Conservation (phyloP, 2,797 vertebrate species). For the Cyprinella venusta region DNA sequence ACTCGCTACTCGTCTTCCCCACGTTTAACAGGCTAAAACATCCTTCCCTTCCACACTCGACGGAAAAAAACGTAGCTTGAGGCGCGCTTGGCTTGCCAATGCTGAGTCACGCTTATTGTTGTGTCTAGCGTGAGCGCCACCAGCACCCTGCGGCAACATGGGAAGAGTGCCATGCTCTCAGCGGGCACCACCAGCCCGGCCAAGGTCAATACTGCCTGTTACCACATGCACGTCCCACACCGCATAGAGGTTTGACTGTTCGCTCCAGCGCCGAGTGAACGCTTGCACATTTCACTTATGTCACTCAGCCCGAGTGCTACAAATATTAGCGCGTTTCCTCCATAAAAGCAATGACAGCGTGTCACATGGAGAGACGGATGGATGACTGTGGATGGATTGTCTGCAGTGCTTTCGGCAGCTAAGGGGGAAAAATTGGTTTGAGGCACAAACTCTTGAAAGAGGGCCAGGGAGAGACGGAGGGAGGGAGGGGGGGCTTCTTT, state of each 20-base stretch:
- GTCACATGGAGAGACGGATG: conserved; percentile 43
- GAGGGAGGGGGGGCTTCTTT: conserved; percentile 4
- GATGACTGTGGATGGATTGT: conserved; percentile 40
- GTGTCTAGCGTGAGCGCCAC: conserved; percentile 22
- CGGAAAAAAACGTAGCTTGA: background rate
- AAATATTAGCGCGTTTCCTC: conserved; percentile 38
- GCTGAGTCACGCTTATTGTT: conserved; percentile 46
- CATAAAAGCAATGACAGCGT: conserved; percentile 45
- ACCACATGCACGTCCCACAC: conserved; percentile 9
- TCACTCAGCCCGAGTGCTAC: conserved; percentile 43
- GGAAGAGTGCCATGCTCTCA: conserved; percentile 46
- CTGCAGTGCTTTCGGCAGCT: conserved; percentile 21
- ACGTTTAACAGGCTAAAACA: conserved; percentile 10
- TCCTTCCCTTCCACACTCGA: conserved; percentile 25
- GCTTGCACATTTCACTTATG: conserved; percentile 41
- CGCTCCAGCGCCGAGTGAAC: conserved; percentile 32
- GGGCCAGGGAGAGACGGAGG: background rate
- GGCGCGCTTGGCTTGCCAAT: conserved; percentile 18
- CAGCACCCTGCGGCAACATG: conserved; percentile 47
- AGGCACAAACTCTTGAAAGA: conserved; percentile 36
- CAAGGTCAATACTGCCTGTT: conserved; percentile 48
- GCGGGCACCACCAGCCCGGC: conserved; percentile 33
- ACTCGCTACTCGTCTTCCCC: background rate
- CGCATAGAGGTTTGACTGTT: conserved; percentile 34
- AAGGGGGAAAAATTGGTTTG: conserved; percentile 31